Percentiles rank a stretch among this genome's conserved stretches.
These are phyloP conservation scores for Heliopora coerulea DNA, from an alignment of 92 coral and sea anemone species.

Conservation along the genomic window DNA sequence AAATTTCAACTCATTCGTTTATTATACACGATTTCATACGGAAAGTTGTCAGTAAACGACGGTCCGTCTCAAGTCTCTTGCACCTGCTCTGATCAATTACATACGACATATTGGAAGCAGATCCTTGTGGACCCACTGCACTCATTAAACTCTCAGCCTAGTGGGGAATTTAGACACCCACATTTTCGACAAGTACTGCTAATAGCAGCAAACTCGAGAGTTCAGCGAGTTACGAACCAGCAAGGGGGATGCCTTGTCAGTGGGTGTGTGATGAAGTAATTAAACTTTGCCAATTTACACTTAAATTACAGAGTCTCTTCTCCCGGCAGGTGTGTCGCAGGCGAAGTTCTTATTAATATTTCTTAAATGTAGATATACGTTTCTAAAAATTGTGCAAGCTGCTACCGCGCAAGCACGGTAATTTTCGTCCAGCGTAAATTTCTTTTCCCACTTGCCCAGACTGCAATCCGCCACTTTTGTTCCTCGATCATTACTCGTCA, in stretches of 20 bases:
- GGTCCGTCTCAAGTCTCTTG: background rate
- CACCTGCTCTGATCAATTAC: background rate
- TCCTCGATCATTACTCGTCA: background rate
- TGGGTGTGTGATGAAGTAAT: background rate
- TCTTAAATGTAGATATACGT: slow-evolving; percentile 30
- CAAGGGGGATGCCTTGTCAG: too few species aligned
- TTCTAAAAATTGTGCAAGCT: slow-evolving; percentile 42
- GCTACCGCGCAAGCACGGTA: slow-evolving; percentile 44
- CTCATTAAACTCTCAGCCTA: background rate
- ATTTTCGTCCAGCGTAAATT: slow-evolving; percentile 40
- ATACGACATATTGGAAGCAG: background rate
- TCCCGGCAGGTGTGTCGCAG: background rate
- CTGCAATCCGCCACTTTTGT: background rate
- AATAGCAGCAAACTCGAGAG: background rate
- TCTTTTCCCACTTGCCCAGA: background rate
- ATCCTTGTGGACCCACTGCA: background rate
- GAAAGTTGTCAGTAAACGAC: background rate
- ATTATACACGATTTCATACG: slow-evolving; percentile 21
- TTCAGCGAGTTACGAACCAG: too few species aligned
- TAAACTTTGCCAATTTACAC: slow-evolving; percentile 26
- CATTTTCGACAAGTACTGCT: too few species aligned
- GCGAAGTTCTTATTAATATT: slow-evolving; percentile 24
- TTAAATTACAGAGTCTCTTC: slow-evolving; percentile 4
- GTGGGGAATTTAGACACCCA: background rate
- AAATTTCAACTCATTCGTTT: slow-evolving; percentile 31